Conservation (phyloP, 2,113 vertebrate species). For the Camelus dromedarius region DNA sequence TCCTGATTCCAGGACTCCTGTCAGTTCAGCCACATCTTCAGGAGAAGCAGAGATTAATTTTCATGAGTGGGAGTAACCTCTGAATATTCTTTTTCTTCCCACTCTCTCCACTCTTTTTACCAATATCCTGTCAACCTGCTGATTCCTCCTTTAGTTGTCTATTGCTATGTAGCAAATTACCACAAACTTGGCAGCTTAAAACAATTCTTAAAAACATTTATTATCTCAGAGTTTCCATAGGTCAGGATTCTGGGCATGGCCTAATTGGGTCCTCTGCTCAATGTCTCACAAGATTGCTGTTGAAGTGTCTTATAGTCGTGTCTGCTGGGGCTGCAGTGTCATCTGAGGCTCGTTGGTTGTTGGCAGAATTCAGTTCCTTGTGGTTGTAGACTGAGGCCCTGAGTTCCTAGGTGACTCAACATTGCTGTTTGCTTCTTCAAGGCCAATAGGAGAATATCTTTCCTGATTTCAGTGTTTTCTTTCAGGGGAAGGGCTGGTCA, state of each 20-base stretch:
- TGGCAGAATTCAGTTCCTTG: neutral
- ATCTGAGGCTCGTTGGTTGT: neutral
- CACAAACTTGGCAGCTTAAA: neutral
- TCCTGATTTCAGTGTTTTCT: neutral
- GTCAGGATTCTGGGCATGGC: neutral
- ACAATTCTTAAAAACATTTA: neutral
- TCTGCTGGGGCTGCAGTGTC: neutral
- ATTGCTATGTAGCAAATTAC: neutral
- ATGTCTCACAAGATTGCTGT: neutral
- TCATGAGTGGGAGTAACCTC: neutral
- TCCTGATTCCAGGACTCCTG: neutral
- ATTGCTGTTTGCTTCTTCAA: neutral
- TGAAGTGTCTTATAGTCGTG: accelerated
- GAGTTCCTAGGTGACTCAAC: neutral
- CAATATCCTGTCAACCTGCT: neutral
- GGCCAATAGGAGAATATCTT: neutral
- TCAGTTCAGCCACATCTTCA: neutral
- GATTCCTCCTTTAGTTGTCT: neutral
- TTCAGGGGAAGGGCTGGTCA: neutral
- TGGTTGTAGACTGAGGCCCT: neutral
- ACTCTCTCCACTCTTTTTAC: neutral
- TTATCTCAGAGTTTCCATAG: neutral
- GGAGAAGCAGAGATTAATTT: neutral
- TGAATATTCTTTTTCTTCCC: neutral
- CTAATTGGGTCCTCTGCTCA: neutral